Evolutionary conservation across 2,113 vertebrate genomes (phyloP), one percentile per base, ranked within the genome.

Genomic region (Colius striatus): DNA sequence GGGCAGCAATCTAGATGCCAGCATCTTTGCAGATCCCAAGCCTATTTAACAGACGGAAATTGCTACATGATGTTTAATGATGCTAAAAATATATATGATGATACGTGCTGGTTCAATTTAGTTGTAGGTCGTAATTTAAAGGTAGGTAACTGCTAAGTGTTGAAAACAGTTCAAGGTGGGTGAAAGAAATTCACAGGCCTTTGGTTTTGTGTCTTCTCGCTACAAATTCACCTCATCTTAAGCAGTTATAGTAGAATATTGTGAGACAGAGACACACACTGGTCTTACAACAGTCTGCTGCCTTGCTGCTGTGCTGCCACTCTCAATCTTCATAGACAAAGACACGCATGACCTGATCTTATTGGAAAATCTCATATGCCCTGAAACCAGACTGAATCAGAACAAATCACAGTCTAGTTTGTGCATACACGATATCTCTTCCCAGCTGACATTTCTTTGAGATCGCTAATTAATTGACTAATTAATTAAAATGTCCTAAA

Each of bases 331-430:
- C 70, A 62, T 25, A 45, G 77, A 76, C 57, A 50, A 65, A 82
- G 83, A 79, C 84, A 93, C 0, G 6, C 54, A 67, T 79, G 89
- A 77, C 74, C 86, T 93, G 89, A 91, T 95, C 78, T 83, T 76
- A 88, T 55, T 85, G 91, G 84, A 94, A 92, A 91, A 83, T 77
- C 76, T 95, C 72, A 71, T 26, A 91, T 94, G 95, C 94, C 93
- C 78, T 87, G 86, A 95, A 89, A 90, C 73, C 78, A 79, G 45
- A 62, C 22, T 65, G 63, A 94, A 88, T 47, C 50, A 7, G 81
- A 95, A 63, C 67, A 94, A 94, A 86, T 95, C 83, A 89, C 2
- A 1, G 53, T 76, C 90, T 95, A 66, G 47, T 95, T 92, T 94
- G 60, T 94, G 75, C 63, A 90, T 74, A 62, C 55, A 81, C 1